Evolutionary conservation across 2,797 vertebrate species (phyloP).

Genomic region (Morelia viridis): DNA sequence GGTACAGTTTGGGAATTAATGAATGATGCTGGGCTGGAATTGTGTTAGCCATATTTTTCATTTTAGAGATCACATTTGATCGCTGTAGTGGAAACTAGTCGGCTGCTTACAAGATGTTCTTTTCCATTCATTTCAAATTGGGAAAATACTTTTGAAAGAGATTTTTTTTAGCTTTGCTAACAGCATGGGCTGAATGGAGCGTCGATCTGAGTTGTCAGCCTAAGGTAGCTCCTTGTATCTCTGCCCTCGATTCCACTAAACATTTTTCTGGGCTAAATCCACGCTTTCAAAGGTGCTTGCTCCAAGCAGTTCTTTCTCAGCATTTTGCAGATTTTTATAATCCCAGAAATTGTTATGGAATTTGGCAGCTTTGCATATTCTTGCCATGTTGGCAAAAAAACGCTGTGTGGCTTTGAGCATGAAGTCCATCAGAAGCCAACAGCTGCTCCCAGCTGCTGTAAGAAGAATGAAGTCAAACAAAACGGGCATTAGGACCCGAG

Average conservation of each 20-base stretch:
- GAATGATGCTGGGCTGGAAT: background rate
- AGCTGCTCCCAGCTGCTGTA: slow-evolving; percentile 23
- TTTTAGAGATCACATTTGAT: background rate
- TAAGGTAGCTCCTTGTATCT: background rate
- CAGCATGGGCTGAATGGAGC: background rate
- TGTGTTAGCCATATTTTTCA: background rate
- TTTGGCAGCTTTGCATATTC: slow-evolving; percentile 13
- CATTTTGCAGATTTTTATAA: slow-evolving; percentile 12
- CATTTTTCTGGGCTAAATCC: background rate
- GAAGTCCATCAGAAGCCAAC: slow-evolving; percentile 12
- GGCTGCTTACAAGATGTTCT: background rate
- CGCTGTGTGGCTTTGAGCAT: background rate
- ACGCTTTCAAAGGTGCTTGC: background rate
- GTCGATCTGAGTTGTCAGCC: background rate
- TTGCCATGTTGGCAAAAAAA: background rate
- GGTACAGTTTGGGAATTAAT: background rate
- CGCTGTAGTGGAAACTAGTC: background rate
- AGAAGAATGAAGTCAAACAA: background rate
- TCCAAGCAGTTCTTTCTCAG: background rate
- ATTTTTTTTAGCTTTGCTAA: background rate
- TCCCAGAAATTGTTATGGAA: background rate
- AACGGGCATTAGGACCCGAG: slow-evolving; percentile 18
- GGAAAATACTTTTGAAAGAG: background rate
- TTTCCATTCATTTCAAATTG: background rate
- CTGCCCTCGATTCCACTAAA: background rate